Evolutionary conservation across 2,888 invertebrate species (phyloP).

Genomic region (Lycaena phlaeas): DNA sequence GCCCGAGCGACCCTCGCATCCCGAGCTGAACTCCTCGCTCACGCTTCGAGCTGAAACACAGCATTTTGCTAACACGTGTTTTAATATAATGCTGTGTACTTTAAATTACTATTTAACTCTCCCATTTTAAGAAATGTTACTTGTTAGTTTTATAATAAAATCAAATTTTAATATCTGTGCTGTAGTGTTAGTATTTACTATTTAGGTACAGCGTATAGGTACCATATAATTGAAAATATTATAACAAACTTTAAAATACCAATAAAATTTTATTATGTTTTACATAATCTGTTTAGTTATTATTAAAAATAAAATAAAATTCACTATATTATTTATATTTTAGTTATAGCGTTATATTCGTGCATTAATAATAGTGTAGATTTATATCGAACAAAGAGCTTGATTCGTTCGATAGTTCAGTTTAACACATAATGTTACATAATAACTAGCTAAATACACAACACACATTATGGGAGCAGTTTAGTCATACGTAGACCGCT

Average conservation of each 20-base stretch:
- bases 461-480: constrained; percentile 3
- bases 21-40: constrained; percentile 97
- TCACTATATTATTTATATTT: neutral
- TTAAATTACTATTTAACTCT: neutral
- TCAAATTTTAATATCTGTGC: neutral
- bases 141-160: neutral
- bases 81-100: constrained; percentile 2
- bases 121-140: neutral
- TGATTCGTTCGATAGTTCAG: neutral
- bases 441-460: constrained; percentile 7
- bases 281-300: neutral
- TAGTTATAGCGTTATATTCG: constrained; percentile 5
- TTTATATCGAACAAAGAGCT: neutral
- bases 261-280: neutral
- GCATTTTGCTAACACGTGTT: constrained; percentile 17
- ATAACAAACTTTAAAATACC: neutral
- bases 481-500: constrained; percentile 5
- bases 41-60: constrained; percentile 89
- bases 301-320: neutral
- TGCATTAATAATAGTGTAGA: too few relatives aligned
- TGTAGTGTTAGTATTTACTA: neutral
- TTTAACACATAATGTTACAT: constrained; percentile 3
- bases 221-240: too few relatives aligned
- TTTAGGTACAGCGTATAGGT: too few relatives aligned
- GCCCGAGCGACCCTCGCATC: constrained; percentile 94